Base-by-base conservation (phyloP, 92 coral and sea anemone species). In the Pocillopora grandis region DNA sequence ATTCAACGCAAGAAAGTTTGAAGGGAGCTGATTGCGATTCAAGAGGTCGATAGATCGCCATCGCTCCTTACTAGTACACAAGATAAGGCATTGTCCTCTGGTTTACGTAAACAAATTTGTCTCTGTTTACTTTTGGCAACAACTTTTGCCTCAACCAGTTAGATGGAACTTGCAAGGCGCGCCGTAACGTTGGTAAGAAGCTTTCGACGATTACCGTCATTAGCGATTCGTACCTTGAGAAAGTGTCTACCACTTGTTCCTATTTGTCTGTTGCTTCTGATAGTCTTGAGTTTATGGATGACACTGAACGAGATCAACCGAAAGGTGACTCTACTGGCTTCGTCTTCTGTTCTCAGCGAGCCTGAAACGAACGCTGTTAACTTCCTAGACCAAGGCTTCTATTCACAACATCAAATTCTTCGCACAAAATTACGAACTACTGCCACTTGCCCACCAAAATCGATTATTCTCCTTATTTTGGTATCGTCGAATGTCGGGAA, bases 401-500 rank as follows among this genome's bases (percentile, higher is more conserved):
- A 31, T 48, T n/a, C 55, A 35, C 68, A 58, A 4, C 69, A 58
- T 5, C 67, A 35, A 9, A 60, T 81, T 81, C 85, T 58, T 81
- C 76, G 69, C 11, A 81, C 85, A 57, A 81, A 81, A 35, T 20
- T 81, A 58, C 12, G 57, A 33, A 81, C 69, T 58, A 77, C 88
- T 9, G 84, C 68, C 17, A 48, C 84, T 60, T 91, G 94, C 37
- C 86, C 88, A 14, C 71, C 71, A 1, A 62, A 76, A 58, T 76
- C 78, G 68, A 10, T 91, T 7, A 49, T 61, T 18, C 80, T 89
- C 16, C 73, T 91, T 15, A 83, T 91, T 37, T 77, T 91, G 13
- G 94, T 89, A 16, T 88, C 94, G 2, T 88, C 92, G 78, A 85
- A 91, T 70, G 92, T 91, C 11, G 92, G 90, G 23, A 69, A 88